phyloP scores from a whole-genome alignment of 2,888 invertebrate species.

The Crematogaster levior region DNA sequence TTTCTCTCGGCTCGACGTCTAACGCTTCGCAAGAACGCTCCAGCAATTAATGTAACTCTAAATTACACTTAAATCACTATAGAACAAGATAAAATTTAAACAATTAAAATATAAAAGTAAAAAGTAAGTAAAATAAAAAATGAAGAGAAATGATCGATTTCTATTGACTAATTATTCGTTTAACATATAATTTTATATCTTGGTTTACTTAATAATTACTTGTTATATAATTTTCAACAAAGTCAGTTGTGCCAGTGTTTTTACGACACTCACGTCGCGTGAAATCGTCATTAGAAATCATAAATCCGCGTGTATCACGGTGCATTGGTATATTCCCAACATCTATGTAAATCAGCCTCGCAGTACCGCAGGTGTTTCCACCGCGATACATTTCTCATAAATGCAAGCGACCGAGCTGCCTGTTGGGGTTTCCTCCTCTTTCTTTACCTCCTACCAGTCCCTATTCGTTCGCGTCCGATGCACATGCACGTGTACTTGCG shows the following conservation, averaged over 20 bases:
- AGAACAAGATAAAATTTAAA: no score
- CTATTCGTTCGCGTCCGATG: slow-evolving; percentile 18
- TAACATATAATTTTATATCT: not conserved
- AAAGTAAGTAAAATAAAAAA: no score
- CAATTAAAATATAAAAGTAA: no score
- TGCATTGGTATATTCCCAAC: slow-evolving; percentile 21
- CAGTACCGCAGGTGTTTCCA: slow-evolving; percentile 46
- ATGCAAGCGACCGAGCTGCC: slow-evolving; percentile 30
- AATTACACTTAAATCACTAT: no score
- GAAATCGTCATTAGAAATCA: not conserved
- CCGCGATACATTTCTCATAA: slow-evolving; percentile 49
- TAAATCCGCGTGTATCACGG: slow-evolving; percentile 19
- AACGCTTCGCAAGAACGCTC: not conserved
- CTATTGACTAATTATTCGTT: not conserved
- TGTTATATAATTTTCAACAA: not conserved
- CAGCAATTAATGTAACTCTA: not conserved
- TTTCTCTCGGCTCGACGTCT: not conserved
- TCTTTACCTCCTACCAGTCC: not conserved
- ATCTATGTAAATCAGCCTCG: slow-evolving; percentile 39
- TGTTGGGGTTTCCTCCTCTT: not conserved
- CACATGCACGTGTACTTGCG: slow-evolving; percentile 30
- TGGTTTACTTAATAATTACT: not conserved
- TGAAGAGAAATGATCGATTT: not conserved
- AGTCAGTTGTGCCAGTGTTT: not conserved
- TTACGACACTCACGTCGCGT: not conserved